Conservation (phyloP, 2,113 vertebrate species). For the Acrocephalus kingi region DNA sequence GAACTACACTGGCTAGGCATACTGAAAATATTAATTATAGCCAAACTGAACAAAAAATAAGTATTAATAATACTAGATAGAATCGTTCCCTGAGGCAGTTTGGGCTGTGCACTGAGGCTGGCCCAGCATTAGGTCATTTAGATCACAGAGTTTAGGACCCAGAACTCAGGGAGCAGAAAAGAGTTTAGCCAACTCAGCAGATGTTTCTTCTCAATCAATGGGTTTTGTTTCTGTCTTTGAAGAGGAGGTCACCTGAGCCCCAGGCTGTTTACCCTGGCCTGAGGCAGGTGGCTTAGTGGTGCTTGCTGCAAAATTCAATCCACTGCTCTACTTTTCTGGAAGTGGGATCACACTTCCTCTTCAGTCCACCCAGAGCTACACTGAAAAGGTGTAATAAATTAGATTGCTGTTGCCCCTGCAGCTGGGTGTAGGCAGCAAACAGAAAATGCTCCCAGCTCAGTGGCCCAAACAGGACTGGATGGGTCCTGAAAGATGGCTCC, state of each 20-base stretch:
- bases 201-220: neutral
- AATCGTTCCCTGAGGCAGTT: neutral
- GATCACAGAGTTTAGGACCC: neutral
- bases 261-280: neutral
- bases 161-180: neutral
- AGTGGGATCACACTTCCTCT: too few relatives aligned
- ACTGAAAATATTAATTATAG: neutral
- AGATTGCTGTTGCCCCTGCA: neutral
- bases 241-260: neutral
- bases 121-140: neutral
- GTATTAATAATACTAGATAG: neutral
- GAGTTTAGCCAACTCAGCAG: neutral
- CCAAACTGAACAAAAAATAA: neutral
- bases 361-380: neutral
- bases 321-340: neutral
- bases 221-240: neutral
- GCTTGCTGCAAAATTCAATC: neutral
- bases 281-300: neutral
- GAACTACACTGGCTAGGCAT: neutral
- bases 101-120: neutral
- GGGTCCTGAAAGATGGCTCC: neutral
- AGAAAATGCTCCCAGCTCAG: neutral
- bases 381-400: neutral
- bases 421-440: too few relatives aligned
- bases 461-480: neutral